Evolutionary conservation across 2,113 vertebrate species (phyloP), one percentile per base, ranked within the genome.

Genomic region (Solea solea): DNA sequence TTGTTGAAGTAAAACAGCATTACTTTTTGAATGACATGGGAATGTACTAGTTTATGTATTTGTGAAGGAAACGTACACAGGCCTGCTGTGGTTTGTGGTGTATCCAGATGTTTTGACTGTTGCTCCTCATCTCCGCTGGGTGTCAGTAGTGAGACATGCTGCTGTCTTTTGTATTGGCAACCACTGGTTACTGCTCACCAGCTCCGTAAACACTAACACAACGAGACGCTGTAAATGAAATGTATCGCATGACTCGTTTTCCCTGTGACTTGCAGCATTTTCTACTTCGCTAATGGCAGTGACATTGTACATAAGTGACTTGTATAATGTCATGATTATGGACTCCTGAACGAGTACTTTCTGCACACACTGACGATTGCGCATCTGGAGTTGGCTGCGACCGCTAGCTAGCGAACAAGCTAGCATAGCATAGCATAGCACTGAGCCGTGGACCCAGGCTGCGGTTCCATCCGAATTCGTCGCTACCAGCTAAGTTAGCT

Each of bases 371-470:
- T 74, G 50, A 63, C 27, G 69, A 82, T 13, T 87, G 76, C 85
- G 89, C 88, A 92, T 91, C 89, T 91, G 89, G 89, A 91, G 83
- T 64, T 50, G 71, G 49, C 69, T 46, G 41, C 72, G 60, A 54
- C 59, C 10, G 49, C 54, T 82, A 63, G 77, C 58, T 83, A 55
- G 63, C 72, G 1, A 8, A 44, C 61, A n/a, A 46, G 83, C 71
- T 86, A 87, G 55, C 69, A 11, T 27, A 48, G 6, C 11, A 34
- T 34, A 34, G 34, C 34, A 34, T 34, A 34, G 34, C 34, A 34
- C 34, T 34, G 34, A 4, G 34, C 34, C 34, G 34, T 34, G 34
- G 34, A 3, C 34, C 34, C 34, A 34, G 34, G 61, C 69, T 63
- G 78, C 83, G 51, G 50, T 16, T 56, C 48, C 48, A 9, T 73